phyloP scores from a whole-genome alignment of 2,797 vertebrate genomes.

The Luscinia megarhynchos region DNA sequence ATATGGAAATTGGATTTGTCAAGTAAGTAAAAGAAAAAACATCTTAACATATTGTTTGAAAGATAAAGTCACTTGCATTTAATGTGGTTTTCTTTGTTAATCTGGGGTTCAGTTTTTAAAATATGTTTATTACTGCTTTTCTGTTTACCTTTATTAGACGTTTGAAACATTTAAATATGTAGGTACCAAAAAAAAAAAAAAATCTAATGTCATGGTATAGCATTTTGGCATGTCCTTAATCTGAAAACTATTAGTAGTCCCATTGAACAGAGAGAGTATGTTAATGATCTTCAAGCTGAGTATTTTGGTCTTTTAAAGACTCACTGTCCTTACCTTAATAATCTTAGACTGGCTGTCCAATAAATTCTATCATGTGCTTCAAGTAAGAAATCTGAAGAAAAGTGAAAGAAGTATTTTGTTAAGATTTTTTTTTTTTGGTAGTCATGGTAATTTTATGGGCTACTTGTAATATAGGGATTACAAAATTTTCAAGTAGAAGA shows the following conservation, averaged over 20 bases:
- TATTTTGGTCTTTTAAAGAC: background rate
- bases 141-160: background rate
- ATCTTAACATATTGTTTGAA: background rate
- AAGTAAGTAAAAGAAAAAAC: background rate
- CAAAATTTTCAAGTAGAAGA: background rate
- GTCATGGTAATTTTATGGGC: background rate
- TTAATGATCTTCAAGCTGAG: background rate
- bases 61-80: background rate
- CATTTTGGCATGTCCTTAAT: background rate
- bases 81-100: background rate
- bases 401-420: background rate
- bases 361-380: slow-evolving; percentile 3
- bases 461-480: background rate
- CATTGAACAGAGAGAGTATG: background rate
- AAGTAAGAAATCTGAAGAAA: slow-evolving; percentile 1
- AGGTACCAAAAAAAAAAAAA: background rate
- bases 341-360: background rate
- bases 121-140: background rate
- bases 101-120: background rate
- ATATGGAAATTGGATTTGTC: background rate
- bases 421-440: background rate
- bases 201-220: background rate
- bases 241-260: background rate
- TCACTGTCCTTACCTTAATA: slow-evolving; percentile 4
- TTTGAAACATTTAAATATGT: background rate